Evolutionary conservation across 2,113 vertebrate genomes (phyloP).

Genomic region (Chrysemys picta): DNA sequence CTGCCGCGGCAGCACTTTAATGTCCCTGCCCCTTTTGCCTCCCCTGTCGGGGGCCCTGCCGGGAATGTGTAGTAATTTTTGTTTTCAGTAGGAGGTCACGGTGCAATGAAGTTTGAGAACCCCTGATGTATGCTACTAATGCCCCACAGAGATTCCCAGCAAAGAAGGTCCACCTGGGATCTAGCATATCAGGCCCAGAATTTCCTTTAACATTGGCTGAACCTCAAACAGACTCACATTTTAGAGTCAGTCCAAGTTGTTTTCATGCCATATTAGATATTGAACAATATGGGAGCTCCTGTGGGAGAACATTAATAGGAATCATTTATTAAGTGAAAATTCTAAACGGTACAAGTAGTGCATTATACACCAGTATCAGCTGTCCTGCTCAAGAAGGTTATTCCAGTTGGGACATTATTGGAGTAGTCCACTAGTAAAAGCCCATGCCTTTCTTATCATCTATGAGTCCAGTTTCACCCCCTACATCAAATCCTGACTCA

Average conservation of each 20-base stretch:
- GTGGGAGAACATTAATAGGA: background rate
- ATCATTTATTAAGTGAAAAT: background rate
- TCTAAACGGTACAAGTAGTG: background rate
- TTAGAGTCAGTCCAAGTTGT: background rate
- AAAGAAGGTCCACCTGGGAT: background rate
- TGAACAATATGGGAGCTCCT: background rate
- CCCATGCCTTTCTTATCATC: background rate
- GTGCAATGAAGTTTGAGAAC: too few species aligned
- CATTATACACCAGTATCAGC: background rate
- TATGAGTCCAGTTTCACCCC: conserved; percentile 28
- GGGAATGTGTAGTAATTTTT: too few species aligned
- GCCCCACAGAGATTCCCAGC: background rate
- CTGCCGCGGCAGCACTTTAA: too few species aligned
- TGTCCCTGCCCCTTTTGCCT: too few species aligned
- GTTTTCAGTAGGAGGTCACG: too few species aligned
- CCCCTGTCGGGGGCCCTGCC: too few species aligned
- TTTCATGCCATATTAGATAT: background rate
- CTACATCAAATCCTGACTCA: conserved; percentile 66
- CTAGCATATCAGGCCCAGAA: background rate
- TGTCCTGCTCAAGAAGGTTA: background rate
- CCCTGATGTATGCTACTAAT: background rate
- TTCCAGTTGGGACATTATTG: background rate
- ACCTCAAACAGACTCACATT: background rate
- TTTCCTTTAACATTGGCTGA: background rate
- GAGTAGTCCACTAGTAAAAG: conserved; percentile 18